Evolutionary conservation across 1,140 invertebrate species (phyloP), one percentile per base, ranked within the genome.

Genomic region (Brachionus rubens): DNA sequence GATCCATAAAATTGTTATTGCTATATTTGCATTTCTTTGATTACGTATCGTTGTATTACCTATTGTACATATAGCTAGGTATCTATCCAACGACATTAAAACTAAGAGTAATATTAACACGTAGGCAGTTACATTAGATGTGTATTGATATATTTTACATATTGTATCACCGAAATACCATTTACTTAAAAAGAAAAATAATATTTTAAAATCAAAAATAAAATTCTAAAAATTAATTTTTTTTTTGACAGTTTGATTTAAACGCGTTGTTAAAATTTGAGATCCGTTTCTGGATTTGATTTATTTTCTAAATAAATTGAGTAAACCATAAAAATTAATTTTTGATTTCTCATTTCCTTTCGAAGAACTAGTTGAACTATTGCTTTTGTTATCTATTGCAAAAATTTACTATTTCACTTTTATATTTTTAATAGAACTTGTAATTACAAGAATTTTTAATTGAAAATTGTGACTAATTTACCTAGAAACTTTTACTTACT

Each of bases 81-180:
- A 97, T 78, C 94, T 88, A 83, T 97, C 94, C 24, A 96, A 83
- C 16, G 93, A 94, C 93, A 98, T 96, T 48, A 97, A 87, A 0
- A 97, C 93, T 24, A 97, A 85, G 0, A 93, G 96, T 83, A 95
- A 96, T 10, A 96, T 93, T 78, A 91, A 93, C 5, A 91, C 92
- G 80, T 93, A 94, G 0, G 93, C 93, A 10, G 91, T 94, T 1
- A 96, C 50, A 47, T 56, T 62, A 10, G 75, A 62, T 16, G 47
- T 75, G 80, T 91, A 92, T 80, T 91, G 89, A 0, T 93, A 91
- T 21, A 92, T 89, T 85, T 92, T 92, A 85, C 94, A 96, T 91
- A 92, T 94, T 75, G 90, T 82, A 79, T 91, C 89, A 9, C 93
- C 93, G 81, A 96, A 96, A 0, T 92, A 92, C 94, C 94, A 97